Evolutionary conservation across 1,140 invertebrate genomes (phyloP).

Genomic region (Atta cephalotes): DNA sequence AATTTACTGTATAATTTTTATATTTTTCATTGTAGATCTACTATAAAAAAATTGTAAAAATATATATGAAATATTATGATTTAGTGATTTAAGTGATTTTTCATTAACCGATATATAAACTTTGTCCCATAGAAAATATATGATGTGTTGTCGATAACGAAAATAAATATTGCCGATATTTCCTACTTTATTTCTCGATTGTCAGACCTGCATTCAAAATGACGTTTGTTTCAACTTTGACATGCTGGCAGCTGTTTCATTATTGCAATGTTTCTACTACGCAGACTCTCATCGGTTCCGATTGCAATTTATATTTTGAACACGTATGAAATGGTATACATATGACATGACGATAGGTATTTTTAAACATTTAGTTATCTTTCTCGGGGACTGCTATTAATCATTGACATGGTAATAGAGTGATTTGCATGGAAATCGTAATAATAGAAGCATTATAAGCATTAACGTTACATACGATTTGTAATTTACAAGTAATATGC

Average conservation of each 20-base stretch:
- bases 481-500: conserved; percentile 32
- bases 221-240: conserved; percentile 47
- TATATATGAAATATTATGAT: neutral
- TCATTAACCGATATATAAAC: conserved; percentile 10
- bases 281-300: conserved; percentile 7
- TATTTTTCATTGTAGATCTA: neutral
- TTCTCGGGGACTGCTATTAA: neutral
- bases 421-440: conserved; percentile 42
- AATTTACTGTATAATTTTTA: neutral
- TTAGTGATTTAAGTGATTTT: conserved; percentile 20
- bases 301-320: conserved; percentile 45
- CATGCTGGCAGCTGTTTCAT: conserved; percentile 45
- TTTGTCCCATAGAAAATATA: conserved; percentile 23
- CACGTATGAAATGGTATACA: neutral
- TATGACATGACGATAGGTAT: neutral
- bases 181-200: conserved; percentile 33
- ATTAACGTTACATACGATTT: conserved; percentile 30
- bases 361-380: conserved; percentile 31
- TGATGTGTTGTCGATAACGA: conserved; percentile 39
- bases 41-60: neutral
- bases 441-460: conserved; percentile 38
- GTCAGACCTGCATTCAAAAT: conserved; percentile 25
- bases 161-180: conserved; percentile 44
- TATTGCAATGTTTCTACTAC: conserved; percentile 30
- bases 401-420: conserved; percentile 26